Evolutionary conservation across 2,113 vertebrate genomes (phyloP), one percentile per base, ranked within the genome.

Genomic region (Silurus meridionalis): DNA sequence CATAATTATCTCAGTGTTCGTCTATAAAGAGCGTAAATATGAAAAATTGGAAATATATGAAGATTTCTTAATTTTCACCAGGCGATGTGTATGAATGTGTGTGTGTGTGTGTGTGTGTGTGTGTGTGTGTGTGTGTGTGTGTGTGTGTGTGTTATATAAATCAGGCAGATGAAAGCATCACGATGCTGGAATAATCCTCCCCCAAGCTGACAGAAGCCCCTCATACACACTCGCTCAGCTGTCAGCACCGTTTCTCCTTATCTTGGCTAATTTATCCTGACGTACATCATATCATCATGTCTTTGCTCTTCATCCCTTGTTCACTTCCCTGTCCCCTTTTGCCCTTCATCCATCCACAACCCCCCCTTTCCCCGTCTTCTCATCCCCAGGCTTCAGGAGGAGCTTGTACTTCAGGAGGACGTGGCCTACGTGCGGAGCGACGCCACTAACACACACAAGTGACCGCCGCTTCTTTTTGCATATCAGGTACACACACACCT

Each of bases 351-450:
- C 83, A 11, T 48, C 13, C 48, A 37, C 37, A 10, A n/a, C 17
- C 52, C 25, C 71, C 9, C 6, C 64, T 2, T 37, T 37, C 28
- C 50, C 2, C 55, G 46, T 52, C 72, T 89, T 93, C 11, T 25
- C n/a, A 8, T 72, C 64, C 53, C 69, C 90, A 94, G 94, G 74
- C 89, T 88, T 87, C 89, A 92, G 25, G 90, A 93, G 52, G 90
- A 91, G 64, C 57, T 52, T 2, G 37, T 37, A 37, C 50, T 3
- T 71, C 86, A 92, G 80, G 91, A 90, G 71, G 86, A 92, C 69
- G 48, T 9, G 3, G 23, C 85, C 6, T 53, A 63, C 53, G 80
- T 82, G 80, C 90, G 87, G 80, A 90, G 85, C 69, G 72, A 85
- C 71, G 15, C 10, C 28, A 55, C 85, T 10, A 25, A 67, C 19